Percentiles rank a stretch among this genome's conserved stretches.
These are phyloP conservation scores for Nasua narica DNA, from an alignment of 2,797 vertebrate genomes.

Conservation along the genomic window DNA sequence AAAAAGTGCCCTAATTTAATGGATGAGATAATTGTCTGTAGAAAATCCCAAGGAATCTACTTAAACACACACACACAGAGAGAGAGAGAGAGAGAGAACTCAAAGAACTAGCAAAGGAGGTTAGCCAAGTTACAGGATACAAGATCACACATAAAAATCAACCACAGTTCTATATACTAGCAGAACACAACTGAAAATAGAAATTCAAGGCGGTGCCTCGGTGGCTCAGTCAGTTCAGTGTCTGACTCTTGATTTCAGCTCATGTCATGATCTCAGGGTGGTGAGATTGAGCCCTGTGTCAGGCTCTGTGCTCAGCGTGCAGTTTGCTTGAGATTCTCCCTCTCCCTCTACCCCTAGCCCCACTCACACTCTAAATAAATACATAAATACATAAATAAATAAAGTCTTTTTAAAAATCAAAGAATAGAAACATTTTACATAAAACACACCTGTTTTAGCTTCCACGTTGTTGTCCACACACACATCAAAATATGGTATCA, in stretches of 20 bases:
- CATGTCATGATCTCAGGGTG: background rate
- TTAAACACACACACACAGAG: background rate
- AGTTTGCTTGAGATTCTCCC: background rate
- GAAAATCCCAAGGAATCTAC: background rate
- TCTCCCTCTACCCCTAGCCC: background rate
- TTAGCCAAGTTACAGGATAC: background rate
- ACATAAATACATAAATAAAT: no score
- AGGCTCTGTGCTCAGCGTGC: background rate
- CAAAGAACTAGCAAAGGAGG: background rate
- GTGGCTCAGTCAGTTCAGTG: background rate
- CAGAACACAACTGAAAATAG: background rate
- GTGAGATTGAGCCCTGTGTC: background rate
- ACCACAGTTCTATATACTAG: background rate
- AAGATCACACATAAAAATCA: background rate
- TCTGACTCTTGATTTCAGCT: background rate
- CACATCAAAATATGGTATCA: constrained; percentile 80
- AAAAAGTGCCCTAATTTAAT: background rate
- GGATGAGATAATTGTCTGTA: background rate
- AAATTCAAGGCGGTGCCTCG: background rate
- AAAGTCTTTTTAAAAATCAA: constrained; percentile 90
- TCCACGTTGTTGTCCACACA: constrained; percentile 85
- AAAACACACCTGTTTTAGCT: constrained; percentile 92
- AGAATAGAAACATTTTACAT: constrained; percentile 99
- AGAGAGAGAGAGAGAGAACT: no score
- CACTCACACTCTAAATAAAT: background rate